Evolutionary conservation across 2,113 vertebrate species (phyloP).

Genomic region (Cardinalis cardinalis): DNA sequence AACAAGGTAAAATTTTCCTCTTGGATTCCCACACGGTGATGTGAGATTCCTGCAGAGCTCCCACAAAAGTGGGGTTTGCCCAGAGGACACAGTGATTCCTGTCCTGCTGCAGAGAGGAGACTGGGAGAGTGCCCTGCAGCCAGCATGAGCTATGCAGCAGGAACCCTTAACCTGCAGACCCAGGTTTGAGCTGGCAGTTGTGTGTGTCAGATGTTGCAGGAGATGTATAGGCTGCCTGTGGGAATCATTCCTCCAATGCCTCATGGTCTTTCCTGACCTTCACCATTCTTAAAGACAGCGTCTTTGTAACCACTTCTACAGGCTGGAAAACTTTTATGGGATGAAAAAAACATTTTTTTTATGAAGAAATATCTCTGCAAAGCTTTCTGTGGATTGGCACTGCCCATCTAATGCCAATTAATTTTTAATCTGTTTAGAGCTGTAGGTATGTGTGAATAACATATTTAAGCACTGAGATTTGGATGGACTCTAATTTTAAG

Average conservation of each 20-base stretch:
- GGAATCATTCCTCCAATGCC: neutral
- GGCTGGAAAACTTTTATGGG: neutral
- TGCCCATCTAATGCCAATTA: neutral
- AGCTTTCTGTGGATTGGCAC: neutral
- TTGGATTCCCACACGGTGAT: neutral
- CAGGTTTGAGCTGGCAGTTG: neutral
- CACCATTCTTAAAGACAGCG: neutral
- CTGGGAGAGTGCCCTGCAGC: neutral
- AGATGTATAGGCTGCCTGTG: neutral
- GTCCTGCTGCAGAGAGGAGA: neutral
- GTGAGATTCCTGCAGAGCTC: neutral
- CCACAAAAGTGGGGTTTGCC: neutral
- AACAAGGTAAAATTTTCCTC: neutral
- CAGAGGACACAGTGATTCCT: neutral
- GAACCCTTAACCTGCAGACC: neutral
- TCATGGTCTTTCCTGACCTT: neutral
- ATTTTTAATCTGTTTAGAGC: neutral
- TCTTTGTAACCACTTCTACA: neutral
- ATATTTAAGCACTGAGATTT: neutral
- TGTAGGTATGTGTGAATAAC: neutral
- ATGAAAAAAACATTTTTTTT: neutral
- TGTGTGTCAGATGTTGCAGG: accelerated
- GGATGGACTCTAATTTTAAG: neutral
- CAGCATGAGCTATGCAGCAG: neutral
- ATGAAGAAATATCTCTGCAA: neutral